Evolutionary conservation across 2,888 invertebrate genomes (phyloP).

Genomic region (Zaprionus lineosus): DNA sequence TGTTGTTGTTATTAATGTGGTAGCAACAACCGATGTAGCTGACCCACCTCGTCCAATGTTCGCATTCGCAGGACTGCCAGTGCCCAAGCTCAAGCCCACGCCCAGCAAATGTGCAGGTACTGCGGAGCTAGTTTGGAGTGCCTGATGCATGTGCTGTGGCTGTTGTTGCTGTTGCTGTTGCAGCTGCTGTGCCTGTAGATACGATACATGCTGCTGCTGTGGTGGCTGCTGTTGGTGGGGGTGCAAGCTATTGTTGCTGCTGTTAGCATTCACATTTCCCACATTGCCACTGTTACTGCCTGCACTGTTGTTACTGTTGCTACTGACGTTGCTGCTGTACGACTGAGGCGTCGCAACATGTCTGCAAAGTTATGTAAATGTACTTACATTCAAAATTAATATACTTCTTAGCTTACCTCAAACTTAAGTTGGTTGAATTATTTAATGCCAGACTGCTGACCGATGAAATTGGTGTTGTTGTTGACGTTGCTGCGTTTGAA

Average conservation of each 20-base stretch:
- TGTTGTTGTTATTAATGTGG: conserved; percentile 50
- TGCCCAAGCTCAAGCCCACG: conserved; percentile 38
- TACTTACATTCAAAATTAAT: neutral
- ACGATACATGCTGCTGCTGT: conserved; percentile 37
- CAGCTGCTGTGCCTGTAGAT: too few relatives aligned
- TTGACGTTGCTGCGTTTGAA: conserved; percentile 31
- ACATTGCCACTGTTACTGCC: conserved; percentile 54
- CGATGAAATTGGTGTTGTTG: conserved; percentile 52
- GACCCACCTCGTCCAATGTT: conserved; percentile 79
- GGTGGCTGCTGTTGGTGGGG: conserved; percentile 48
- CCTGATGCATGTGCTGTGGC: conserved; percentile 40
- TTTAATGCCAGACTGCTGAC: conserved; percentile 37
- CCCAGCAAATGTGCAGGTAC: conserved; percentile 60
- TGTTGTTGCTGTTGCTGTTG: conserved; percentile 58
- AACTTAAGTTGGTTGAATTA: conserved; percentile 44
- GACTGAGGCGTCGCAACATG: conserved; percentile 51
- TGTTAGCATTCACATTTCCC: too few relatives aligned
- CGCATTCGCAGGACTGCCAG: conserved; percentile 37
- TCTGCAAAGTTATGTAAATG: conserved; percentile 23
- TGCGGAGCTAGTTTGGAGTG: conserved; percentile 51
- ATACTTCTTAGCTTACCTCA: conserved; percentile 59
- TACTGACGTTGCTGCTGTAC: conserved; percentile 60
- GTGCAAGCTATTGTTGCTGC: conserved; percentile 43
- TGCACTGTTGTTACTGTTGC: conserved; percentile 48
- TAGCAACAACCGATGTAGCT: conserved; percentile 49